phyloP scores from a whole-genome alignment of 2,888 invertebrate species.

The Drosophila atripex region DNA sequence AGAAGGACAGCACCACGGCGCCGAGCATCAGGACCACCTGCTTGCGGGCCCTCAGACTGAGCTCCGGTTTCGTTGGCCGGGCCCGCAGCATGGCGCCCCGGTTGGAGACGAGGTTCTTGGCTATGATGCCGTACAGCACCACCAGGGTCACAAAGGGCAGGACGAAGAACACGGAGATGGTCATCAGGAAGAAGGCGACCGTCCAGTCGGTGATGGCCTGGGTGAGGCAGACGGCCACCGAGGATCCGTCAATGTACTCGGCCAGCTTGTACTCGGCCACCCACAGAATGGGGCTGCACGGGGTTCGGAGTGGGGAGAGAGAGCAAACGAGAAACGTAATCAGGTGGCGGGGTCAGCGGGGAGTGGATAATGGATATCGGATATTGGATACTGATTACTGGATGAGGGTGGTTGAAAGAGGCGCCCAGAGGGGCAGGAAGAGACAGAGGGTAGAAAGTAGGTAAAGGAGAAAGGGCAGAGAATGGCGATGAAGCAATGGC shows the following conservation, averaged over 20 bases:
- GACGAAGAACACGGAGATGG: conserved; percentile 91
- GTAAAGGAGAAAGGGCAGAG: conserved; percentile 1
- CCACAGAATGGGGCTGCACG: conserved; percentile 90
- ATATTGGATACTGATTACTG: conserved; percentile 6
- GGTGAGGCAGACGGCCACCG: conserved; percentile 91
- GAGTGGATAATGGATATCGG: conserved; percentile 13
- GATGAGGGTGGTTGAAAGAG: conserved; percentile 11
- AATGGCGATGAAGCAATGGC: conserved; percentile 19
- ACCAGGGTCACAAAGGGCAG: conserved; percentile 91
- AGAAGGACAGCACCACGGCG: conserved; percentile 94
- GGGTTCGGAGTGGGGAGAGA: conserved; percentile 37
- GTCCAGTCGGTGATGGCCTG: conserved; percentile 91
- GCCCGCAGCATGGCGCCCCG: conserved; percentile 87
- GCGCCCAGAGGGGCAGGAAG: conserved; percentile 17
- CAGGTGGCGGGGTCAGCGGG: conserved; percentile 42
- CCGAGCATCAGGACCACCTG: conserved; percentile 95
- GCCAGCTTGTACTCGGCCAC: conserved; percentile 89
- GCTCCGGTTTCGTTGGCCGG: conserved; percentile 89
- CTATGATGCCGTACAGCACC: conserved; percentile 92
- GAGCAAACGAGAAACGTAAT: conserved; percentile 59
- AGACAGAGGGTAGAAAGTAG: background rate
- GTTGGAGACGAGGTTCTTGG: conserved; percentile 90
- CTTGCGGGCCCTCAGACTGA: conserved; percentile 89
- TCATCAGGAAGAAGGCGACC: conserved; percentile 90
- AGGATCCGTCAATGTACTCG: conserved; percentile 88